Evolutionary conservation across 2,113 vertebrate genomes (phyloP), one percentile per base, ranked within the genome.

Genomic region (Nothobranchius furzeri): DNA sequence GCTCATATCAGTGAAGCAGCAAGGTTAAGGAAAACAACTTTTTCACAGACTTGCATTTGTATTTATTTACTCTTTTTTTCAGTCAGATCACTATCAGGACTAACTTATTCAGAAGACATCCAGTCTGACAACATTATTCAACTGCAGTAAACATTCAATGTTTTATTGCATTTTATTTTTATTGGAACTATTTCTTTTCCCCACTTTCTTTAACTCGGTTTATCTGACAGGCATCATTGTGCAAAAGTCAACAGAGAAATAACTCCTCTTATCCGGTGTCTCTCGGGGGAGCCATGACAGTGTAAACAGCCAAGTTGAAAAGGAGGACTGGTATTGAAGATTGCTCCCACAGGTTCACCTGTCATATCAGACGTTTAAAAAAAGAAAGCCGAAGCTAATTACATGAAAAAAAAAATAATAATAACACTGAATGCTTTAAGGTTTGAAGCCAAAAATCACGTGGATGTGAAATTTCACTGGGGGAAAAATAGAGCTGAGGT

Each of bases 1-100:
- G 78, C 85, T 93, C 84, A 98, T 94, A 85, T 99, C 97, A 80
- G 96, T 99, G 58, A 62, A 87, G 72, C 70, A 17, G 72, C 12
- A 53, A 12, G 75, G 90, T 98, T 93, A 98, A 98, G 92, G 91
- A 92, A 73, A 92, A 89, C 24, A 75, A 25, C 49, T 0, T 17
- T 52, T 58, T 50, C 30, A 25, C 9, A 59, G 4, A 30, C 25
- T 37, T 40, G 7, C 5, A 51, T 40, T 60, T 36, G 14, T 20
- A 7, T 54, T 43, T 57, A 12, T 47, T 49, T 10, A 9, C n/a
- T 35, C 42, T 24, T 64, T 25, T 30, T 30, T 35, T 35, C 43
- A 45, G 51, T 43, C 37, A 53, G 4, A 51, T 61, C 12, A 20
- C 15, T 50, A 24, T 42, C 12, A 42, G 12, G 37, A 8, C 9